These are phyloP conservation scores for Phoeniculus purpureus DNA, from an alignment of 2,797 vertebrate species.

Conservation along the genomic window DNA sequence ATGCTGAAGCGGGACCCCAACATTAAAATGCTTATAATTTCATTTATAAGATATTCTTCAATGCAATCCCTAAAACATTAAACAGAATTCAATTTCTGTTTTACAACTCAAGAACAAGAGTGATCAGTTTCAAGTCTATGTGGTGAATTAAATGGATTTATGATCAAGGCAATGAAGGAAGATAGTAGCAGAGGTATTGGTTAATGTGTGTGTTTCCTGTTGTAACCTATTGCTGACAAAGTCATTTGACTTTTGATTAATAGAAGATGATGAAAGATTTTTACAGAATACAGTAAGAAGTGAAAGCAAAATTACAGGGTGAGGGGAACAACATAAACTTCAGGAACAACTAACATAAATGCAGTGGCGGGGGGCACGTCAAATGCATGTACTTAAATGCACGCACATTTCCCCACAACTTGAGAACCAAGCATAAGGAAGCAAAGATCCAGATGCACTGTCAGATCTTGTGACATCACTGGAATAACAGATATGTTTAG, in stretches of 20 bases:
- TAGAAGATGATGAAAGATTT: not conserved
- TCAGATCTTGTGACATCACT: not conserved
- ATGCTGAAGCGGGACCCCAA: not conserved
- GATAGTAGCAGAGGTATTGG: not conserved
- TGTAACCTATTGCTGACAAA: not conserved
- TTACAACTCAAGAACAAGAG: not conserved
- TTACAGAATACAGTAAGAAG: not conserved
- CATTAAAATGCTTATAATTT: not conserved
- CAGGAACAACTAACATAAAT: not conserved
- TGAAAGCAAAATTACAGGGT: not conserved
- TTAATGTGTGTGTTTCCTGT: not conserved
- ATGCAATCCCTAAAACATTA: not conserved
- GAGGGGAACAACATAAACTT: not conserved
- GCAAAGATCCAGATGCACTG: not conserved
- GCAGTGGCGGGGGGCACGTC: not conserved
- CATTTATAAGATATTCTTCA: not conserved
- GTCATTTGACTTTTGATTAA: not conserved
- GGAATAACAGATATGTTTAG: not conserved
- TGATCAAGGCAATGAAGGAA: not conserved
- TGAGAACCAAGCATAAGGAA: not conserved
- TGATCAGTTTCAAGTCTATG: not conserved
- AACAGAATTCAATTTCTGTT: not conserved
- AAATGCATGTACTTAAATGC: not conserved
- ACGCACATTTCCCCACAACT: not conserved
- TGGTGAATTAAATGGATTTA: not conserved